A percentile compares a stretch with the other conserved stretches of the same genome.
Evolutionary conservation across 1,140 invertebrate genomes (phyloP).

Genomic region (Philopotamus ludificatus): DNA sequence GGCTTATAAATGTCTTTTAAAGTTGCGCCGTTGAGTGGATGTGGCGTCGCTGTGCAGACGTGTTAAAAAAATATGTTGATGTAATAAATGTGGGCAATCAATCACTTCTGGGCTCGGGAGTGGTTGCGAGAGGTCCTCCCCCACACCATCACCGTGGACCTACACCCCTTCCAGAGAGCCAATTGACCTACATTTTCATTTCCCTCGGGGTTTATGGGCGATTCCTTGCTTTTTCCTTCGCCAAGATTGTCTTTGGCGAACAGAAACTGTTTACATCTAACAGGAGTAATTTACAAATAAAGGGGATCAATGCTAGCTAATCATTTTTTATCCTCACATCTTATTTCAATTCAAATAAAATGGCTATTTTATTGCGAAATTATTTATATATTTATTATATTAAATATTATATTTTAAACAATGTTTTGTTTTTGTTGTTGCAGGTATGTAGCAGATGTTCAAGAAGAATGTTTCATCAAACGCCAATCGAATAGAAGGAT

Average conservation of each 20-base stretch:
- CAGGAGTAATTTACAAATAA: too few relatives aligned
- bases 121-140: background rate
- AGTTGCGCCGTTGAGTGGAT: slow-evolving; percentile 5
- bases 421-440: too few relatives aligned
- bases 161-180: slow-evolving; percentile 2
- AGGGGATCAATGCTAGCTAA: too few relatives aligned
- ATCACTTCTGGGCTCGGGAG: slow-evolving; percentile 12
- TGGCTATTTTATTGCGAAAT: too few relatives aligned
- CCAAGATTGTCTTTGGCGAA: slow-evolving; percentile 12
- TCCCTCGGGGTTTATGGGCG: slow-evolving; percentile 3
- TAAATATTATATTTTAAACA: too few relatives aligned
- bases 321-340: too few relatives aligned
- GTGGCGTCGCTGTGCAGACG: background rate
- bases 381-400: too few relatives aligned
- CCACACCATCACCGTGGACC: background rate
- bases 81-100: slow-evolving; percentile 32
- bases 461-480: too few relatives aligned
- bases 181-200: slow-evolving; percentile 19
- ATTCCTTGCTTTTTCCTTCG: slow-evolving; percentile 12
- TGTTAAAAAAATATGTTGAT: slow-evolving; percentile 33
- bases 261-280: slow-evolving; percentile 16
- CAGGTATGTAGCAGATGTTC: too few relatives aligned
- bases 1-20: slow-evolving; percentile 5
- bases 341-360: too few relatives aligned
- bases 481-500: too few relatives aligned